Evolutionary conservation across 2,888 invertebrate genomes (phyloP).

Genomic region (Gnatocerus cornutus): DNA sequence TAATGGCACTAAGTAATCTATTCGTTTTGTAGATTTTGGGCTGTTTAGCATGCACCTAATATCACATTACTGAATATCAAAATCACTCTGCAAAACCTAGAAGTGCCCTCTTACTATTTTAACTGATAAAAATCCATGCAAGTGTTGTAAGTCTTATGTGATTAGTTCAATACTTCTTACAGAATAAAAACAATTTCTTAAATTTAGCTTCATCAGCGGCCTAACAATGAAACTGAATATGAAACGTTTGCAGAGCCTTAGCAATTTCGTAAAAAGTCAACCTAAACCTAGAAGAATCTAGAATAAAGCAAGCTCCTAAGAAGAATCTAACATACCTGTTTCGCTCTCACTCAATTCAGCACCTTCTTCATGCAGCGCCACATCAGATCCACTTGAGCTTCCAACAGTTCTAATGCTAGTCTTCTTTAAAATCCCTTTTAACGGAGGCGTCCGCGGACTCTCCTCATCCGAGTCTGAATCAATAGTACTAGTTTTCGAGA

Average conservation of each 20-base stretch:
- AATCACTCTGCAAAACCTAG: too few relatives aligned
- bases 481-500: conserved; percentile 65
- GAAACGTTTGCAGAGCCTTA: neutral
- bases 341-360: conserved; percentile 78
- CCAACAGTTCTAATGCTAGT: conserved; percentile 71
- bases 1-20: too few relatives aligned
- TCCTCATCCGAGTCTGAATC: conserved; percentile 71
- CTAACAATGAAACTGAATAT: neutral
- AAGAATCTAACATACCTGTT: conserved; percentile 73
- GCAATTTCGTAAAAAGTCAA: conserved; percentile 4
- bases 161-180: too few relatives aligned
- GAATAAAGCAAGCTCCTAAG: conserved; percentile 34
- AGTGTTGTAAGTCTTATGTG: neutral
- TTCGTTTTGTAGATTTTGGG: too few relatives aligned
- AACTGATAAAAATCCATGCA: too few relatives aligned
- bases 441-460: conserved; percentile 63
- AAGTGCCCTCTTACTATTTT: too few relatives aligned
- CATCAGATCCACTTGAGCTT: conserved; percentile 78
- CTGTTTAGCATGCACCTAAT: too few relatives aligned
- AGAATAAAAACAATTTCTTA: neutral
- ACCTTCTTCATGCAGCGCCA: conserved; percentile 77
- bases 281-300: conserved; percentile 20
- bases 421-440: conserved; percentile 69
- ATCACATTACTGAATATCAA: too few relatives aligned
- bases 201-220: neutral